phyloP scores from a whole-genome alignment of 2,797 vertebrate genomes.

The Acanthis flammea region DNA sequence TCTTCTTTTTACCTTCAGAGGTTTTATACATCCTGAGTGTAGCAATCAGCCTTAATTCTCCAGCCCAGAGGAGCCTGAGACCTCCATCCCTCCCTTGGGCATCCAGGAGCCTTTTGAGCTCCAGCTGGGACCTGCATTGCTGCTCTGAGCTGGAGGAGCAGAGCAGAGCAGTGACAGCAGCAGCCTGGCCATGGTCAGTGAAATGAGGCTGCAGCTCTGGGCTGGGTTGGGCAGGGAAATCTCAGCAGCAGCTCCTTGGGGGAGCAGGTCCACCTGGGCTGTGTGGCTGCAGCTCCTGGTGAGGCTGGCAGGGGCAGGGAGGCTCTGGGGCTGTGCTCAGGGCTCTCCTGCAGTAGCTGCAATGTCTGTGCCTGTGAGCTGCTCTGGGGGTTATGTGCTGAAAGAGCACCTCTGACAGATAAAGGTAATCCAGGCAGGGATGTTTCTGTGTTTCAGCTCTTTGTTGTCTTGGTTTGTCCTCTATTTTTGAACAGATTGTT shows the following conservation, averaged over 20 bases:
- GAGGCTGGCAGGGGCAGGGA: neutral
- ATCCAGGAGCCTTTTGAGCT: neutral
- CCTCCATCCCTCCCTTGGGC: neutral
- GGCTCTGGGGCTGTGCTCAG: accelerated
- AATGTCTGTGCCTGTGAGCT: neutral
- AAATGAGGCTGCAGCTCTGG: accelerated
- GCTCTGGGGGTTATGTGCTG: neutral
- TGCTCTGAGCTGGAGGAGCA: neutral
- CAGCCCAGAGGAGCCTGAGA: neutral
- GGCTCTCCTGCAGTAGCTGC: neutral
- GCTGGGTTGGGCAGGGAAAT: neutral
- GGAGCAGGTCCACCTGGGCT: neutral
- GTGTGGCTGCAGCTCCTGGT: neutral
- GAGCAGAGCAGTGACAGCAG: neutral
- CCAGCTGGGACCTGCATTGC: accelerated
- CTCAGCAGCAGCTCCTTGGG: neutral
- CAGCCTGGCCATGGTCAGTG: accelerated
- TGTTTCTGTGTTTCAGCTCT: neutral
- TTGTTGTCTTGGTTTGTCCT: neutral
- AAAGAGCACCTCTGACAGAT: neutral
- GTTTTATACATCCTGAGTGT: neutral
- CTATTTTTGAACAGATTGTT: neutral
- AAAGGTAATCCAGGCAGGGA: neutral
- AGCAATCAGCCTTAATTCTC: neutral
- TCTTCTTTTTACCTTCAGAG: neutral